Conservation (phyloP, 2,888 invertebrate species). For the Protula sp. region DNA sequence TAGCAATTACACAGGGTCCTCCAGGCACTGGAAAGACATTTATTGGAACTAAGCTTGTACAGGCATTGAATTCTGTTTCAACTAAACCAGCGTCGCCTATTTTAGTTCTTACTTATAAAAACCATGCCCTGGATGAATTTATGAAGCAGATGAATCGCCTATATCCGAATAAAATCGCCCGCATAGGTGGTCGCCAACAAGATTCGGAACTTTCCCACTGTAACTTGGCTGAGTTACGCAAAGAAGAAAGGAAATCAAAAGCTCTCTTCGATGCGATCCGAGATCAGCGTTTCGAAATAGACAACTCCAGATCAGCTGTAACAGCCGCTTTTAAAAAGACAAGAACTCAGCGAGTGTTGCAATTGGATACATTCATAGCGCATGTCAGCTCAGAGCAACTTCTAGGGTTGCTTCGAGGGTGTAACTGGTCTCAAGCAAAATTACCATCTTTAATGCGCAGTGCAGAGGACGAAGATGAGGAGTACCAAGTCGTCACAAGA, state of each 20-base stretch:
- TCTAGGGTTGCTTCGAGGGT: background rate
- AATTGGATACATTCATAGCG: background rate
- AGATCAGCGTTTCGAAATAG: too few relatives aligned
- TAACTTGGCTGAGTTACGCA: constrained; percentile 3
- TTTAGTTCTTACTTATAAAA: constrained; percentile 20
- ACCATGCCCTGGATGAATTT: constrained; percentile 22
- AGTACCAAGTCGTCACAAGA: too few relatives aligned
- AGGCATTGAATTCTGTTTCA: constrained; percentile 1
- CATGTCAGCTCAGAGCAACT: background rate
- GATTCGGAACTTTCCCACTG: constrained; percentile 1
- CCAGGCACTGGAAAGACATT: constrained; percentile 80
- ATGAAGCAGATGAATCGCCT: constrained; percentile 4
- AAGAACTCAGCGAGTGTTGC: background rate
- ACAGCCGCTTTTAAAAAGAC: background rate
- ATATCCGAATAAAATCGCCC: constrained; percentile 4
- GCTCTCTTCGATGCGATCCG: too few relatives aligned
- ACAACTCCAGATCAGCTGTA: background rate
- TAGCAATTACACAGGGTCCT: constrained; percentile 76
- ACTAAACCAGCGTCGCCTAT: constrained; percentile 5
- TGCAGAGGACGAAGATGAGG: too few relatives aligned
- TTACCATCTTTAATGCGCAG: too few relatives aligned
- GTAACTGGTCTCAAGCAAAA: too few relatives aligned
- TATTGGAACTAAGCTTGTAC: constrained; percentile 67
- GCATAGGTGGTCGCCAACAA: constrained; percentile 15
- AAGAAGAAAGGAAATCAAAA: background rate